A percentile compares a stretch with the other conserved stretches of the same genome.
Evolutionary conservation across 1,140 invertebrate genomes (phyloP).

Genomic region (Eurytemora carolleeae): DNA sequence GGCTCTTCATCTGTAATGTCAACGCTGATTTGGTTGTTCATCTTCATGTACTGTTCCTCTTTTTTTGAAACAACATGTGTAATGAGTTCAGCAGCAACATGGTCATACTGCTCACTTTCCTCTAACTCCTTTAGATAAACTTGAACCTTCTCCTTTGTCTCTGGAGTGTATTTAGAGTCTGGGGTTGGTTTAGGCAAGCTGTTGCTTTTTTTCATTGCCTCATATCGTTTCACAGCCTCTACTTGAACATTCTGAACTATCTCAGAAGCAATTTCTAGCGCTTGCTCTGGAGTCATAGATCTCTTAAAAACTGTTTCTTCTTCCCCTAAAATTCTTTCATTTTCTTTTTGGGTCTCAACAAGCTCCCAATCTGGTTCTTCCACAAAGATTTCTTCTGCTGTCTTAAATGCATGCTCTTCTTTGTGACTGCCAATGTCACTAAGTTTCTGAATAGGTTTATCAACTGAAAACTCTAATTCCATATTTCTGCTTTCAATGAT

Average conservation of each 20-base stretch:
- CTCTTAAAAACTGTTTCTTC: neutral
- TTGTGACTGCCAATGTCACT: neutral
- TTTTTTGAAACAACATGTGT: neutral
- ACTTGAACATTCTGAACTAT: neutral
- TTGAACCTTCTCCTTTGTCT: neutral
- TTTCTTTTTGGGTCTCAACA: neutral
- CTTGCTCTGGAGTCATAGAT: neutral
- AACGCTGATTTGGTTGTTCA: neutral
- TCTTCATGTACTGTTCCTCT: neutral
- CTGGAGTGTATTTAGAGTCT: neutral
- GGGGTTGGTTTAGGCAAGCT: neutral
- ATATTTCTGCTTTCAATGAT: neutral
- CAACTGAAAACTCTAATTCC: too few species aligned
- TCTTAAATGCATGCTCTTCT: too few species aligned
- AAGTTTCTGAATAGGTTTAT: too few species aligned
- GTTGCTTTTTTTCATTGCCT: neutral
- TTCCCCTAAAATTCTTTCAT: neutral
- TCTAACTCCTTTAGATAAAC: neutral
- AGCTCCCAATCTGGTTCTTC: neutral
- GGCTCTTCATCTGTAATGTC: neutral
- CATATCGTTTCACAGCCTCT: neutral
- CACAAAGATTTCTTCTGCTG: neutral
- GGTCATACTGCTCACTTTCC: neutral
- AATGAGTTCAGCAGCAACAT: neutral
- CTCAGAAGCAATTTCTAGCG: neutral